Evolutionary conservation across 2,888 invertebrate genomes (phyloP), one percentile per base, ranked within the genome.

Genomic region (Cheilosia variabilis): DNA sequence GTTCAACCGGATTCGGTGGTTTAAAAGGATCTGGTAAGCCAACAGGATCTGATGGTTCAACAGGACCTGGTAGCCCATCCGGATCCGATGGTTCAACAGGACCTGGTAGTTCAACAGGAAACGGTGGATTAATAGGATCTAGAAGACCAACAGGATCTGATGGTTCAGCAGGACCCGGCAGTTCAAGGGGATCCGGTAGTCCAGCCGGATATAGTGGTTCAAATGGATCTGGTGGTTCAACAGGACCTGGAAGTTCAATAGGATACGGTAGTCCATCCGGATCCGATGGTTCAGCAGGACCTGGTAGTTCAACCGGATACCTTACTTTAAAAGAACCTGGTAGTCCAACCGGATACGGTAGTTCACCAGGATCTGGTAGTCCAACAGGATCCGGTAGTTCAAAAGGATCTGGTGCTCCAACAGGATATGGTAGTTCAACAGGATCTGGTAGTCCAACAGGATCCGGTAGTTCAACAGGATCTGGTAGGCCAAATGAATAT

Each of bases 241-340:
- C 2, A 2, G 10, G 9, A 3, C 13, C 10, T 1, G 7, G 50
- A 13, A 22, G 50, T 19, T 3, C 2, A 1, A 10, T 3, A 50
- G 50, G 9, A 4, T 7, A 2, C 2, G 9, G 2, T 1, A 2
- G 52, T 22, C 0, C 13, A 4, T 27, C 62, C 9, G 60, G 31
- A 27, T 43, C 37, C 2, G 15, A 9, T 7, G n/a, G 52, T 7
- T 1, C 6, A 10, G 19, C 19, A 22, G 62, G 69, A 24, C 2
- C 0, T 2, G 68, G 69, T 24, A 60, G 45, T n/a, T 55, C 55
- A 50, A 17, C 3, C 13, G 50, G 19, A 50, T 4, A 0, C 9
- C 9, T 2, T 31, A 0, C 0, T 9, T 0, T 2, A 31, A 9
- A 0, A 31, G 31, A 2, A 9, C 0, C 0, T 0, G 31, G 9